phyloP scores from a whole-genome alignment of 2,888 invertebrate genomes.

The Dermolepida albohirtum region DNA sequence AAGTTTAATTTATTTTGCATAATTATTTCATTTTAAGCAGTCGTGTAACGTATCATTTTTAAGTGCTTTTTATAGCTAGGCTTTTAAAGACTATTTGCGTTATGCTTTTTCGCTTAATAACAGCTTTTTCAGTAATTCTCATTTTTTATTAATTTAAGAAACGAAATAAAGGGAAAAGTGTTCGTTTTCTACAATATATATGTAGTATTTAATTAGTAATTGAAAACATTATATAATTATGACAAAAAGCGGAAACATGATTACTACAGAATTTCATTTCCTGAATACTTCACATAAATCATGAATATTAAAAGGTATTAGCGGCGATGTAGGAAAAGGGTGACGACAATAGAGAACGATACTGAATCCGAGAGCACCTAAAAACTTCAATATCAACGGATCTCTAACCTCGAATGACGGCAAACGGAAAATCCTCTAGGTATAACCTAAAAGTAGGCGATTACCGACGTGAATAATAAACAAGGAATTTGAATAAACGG shows the following conservation, averaged over 20 bases:
- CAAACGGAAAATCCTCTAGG: constrained; percentile 11
- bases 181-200: too few relatives aligned
- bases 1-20: too few relatives aligned
- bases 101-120: too few relatives aligned
- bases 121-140: too few relatives aligned
- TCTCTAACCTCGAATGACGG: background rate
- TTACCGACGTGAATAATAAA: constrained; percentile 16
- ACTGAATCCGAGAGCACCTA: too few relatives aligned
- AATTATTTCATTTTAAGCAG: too few relatives aligned
- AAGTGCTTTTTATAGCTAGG: too few relatives aligned
- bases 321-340: background rate
- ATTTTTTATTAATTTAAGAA: too few relatives aligned
- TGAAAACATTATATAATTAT: background rate
- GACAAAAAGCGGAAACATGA: constrained; percentile 7
- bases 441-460: background rate
- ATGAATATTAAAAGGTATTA: constrained; percentile 35
- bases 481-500: constrained; percentile 2
- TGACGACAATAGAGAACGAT: background rate
- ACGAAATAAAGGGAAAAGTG: too few relatives aligned
- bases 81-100: too few relatives aligned
- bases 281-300: constrained; percentile 14
- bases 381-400: constrained; percentile 7
- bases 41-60: too few relatives aligned
- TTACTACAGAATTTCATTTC: constrained; percentile 7
- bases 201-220: constrained; percentile 11